Evolutionary conservation across 2,888 invertebrate species (phyloP), one percentile per base, ranked within the genome.

Genomic region (Tetragnatha montana): DNA sequence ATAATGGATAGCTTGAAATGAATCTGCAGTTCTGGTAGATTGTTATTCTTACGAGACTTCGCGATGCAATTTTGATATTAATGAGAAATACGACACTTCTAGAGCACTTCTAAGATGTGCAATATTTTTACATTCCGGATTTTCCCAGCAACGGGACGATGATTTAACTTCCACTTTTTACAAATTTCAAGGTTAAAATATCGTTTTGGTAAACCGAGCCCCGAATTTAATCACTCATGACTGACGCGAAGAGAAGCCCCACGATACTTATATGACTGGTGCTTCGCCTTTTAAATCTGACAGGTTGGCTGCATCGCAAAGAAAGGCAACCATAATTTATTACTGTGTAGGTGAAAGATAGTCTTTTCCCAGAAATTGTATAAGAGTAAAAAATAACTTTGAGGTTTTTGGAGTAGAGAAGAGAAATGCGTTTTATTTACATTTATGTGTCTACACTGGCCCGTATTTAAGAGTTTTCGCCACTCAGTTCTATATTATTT

Each of bases 1-100:
- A 87, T 49, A 71, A 73, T 51, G 81, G 81, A 81, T 80, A 21
- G 49, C 87, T 19, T 68, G 87, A 87, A 87, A 81, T 76, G 87
- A 75, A 81, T 87, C 81, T 19, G 22, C 22, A 70, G 82, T 80
- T 81, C 14, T 50, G 75, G 75, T 21, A 78, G 76, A 70, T 81
- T 68, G 75, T 74, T 49, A 76, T 87, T 87, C 81, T 73, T 87
- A 74, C 81, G 50, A 74, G 60, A 60, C 69, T 87, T 87, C 21
- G 81, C 22, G 85, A 85, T 85, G 71, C 50, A 49, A 69, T 85
- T 85, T 78, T 76, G 78, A 78, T 78, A 85, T 85, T 85, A 85
- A 85, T 85, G 85, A 85, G 85, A 85, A 78, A 78, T 85, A 50
- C 69, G 78, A 85, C 78, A 78, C 78, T 70, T 81, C 70, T 35